Conservation (phyloP, 2,113 vertebrate species). For the Panthera leo region DNA sequence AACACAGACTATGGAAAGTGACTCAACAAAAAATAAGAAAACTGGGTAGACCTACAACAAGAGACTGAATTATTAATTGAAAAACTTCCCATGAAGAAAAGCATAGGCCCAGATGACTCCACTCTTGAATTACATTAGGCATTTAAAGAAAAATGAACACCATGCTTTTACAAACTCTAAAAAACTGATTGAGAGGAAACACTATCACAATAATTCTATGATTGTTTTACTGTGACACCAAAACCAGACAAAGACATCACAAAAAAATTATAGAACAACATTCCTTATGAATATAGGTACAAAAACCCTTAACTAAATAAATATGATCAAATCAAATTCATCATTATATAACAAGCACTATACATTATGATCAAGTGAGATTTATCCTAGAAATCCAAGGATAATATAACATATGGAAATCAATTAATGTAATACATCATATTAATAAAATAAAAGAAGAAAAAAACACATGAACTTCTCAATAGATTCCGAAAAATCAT, state of each 20-base stretch:
- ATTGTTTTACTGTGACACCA: neutral
- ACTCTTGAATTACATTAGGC: neutral
- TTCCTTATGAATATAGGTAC: neutral
- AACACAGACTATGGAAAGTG: neutral
- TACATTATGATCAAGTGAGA: neutral
- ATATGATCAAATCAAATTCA: neutral
- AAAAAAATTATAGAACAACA: neutral
- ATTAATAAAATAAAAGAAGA: neutral
- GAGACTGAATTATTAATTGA: neutral
- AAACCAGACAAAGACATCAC: neutral
- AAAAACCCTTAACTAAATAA: neutral
- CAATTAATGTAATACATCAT: neutral
- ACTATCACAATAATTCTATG: neutral
- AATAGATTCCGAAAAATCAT: neutral
- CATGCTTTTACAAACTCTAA: neutral
- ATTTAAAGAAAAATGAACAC: neutral
- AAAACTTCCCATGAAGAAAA: neutral
- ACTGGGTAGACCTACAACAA: neutral
- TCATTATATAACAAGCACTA: neutral
- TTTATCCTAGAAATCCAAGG: neutral
- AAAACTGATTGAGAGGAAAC: neutral
- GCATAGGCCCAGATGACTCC: neutral
- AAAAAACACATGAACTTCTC: neutral
- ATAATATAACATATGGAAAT: neutral
- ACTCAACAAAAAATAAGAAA: neutral